Evolutionary conservation across 2,888 invertebrate species (phyloP), one percentile per base, ranked within the genome.

Genomic region (Thymelicus acteon): DNA sequence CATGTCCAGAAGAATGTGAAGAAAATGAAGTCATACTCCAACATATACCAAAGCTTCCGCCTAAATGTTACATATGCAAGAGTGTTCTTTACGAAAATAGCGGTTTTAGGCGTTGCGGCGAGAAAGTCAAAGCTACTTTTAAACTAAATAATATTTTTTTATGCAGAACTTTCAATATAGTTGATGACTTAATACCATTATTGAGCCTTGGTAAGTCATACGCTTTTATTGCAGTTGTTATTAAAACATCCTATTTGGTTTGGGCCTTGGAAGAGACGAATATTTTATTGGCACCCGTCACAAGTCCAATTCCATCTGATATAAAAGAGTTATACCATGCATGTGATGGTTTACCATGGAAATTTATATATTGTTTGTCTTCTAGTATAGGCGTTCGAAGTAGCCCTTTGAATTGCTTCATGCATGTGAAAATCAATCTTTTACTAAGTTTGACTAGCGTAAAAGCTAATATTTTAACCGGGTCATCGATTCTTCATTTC

Each of bases 1-100:
- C 88, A 0, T 93, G 93, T 71, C 91, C 90, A n/a, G 93, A 93
- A 78, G 87, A 92, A 73, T 93, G 93, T 74, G 91, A 92, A 74
- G 86, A 85, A 2, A 92, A 82, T 72, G 92, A 93, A 79, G 82
- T 90, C 6, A 86, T 93, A 67, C 73, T 91, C 63, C 86, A 82
- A 10, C 86, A 82, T 71, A 89, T 91, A 74, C 92, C 93, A 1
- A 91, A 91, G 80, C 72, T 75, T 4, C 84, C 89, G 1, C 93
- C 89, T 0, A 91, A 84, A 82, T 93, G 93, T 74, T 80, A 78
- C 61, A 74, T 85, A 37, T 93, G 93, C 70, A 88, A 76, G 78
- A 90, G 85, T 72, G 75, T 83, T 49, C 81, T 91, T 0, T 92
- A 85, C 72, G 93, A 93, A 83, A 93, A 92, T 72, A 87, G 91